Percentiles rank a stretch among this genome's conserved stretches.
Conservation (phyloP, 2,888 invertebrate genomes). For the Pomacea canaliculata region DNA sequence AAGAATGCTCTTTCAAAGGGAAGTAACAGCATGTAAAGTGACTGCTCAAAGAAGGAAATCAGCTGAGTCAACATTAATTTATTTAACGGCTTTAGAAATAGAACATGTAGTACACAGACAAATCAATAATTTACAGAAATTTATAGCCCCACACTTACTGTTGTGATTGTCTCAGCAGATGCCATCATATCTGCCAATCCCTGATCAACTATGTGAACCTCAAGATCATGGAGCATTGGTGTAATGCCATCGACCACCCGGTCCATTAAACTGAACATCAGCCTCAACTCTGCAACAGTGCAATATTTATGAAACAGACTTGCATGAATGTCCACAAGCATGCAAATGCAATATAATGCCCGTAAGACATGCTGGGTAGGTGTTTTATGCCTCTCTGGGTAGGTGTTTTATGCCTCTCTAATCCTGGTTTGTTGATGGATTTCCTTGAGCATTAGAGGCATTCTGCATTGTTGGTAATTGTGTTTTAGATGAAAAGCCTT, state of each 20-base stretch:
- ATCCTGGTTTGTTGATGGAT: background rate
- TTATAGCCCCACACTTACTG: conserved; percentile 67
- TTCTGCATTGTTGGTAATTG: too few relatives aligned
- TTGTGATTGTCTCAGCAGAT: conserved; percentile 93
- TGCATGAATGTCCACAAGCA: too few relatives aligned
- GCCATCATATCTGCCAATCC: conserved; percentile 97
- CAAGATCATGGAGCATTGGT: conserved; percentile 91
- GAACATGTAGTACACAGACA: too few relatives aligned
- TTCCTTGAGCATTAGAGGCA: too few relatives aligned
- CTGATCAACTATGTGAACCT: conserved; percentile 92
- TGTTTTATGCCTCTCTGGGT: background rate
- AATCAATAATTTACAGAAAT: background rate
- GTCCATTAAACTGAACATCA: conserved; percentile 82
- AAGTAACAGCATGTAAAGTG: too few relatives aligned
- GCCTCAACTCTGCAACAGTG: conserved; percentile 73
- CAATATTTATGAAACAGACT: background rate
- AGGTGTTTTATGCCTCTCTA: background rate
- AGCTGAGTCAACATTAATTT: too few relatives aligned
- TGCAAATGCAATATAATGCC: too few relatives aligned
- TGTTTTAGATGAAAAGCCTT: too few relatives aligned
- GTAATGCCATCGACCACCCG: conserved; percentile 92
- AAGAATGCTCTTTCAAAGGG: too few relatives aligned
- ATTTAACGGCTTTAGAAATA: too few relatives aligned
- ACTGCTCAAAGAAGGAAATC: too few relatives aligned
- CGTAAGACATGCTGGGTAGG: too few relatives aligned